Evolutionary conservation across 2,888 invertebrate genomes (phyloP).

Genomic region (Mechanitis mazaeus): DNA sequence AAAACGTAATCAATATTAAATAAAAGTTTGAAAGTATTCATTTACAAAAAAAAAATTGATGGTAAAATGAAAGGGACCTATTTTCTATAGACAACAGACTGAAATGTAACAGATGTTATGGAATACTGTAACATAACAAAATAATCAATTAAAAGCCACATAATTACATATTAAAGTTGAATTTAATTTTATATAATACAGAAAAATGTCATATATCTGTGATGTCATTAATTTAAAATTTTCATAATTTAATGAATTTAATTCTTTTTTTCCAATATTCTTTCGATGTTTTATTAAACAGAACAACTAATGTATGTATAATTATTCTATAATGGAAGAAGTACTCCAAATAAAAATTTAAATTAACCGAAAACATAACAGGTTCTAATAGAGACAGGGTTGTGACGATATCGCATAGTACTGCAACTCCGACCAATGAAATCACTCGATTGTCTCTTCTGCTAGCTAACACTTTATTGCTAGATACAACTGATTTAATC

Average conservation of each 20-base stretch:
- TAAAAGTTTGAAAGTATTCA: no score
- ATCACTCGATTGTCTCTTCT: constrained; percentile 8
- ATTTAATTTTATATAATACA: no score
- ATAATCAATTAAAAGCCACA: no score
- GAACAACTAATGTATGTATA: constrained; percentile 16
- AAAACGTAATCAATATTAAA: no score
- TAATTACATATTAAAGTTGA: no score
- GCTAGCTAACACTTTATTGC: constrained; percentile 8
- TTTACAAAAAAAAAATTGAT: no score
- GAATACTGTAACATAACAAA: no score
- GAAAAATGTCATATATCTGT: no score
- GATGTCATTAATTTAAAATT: background rate
- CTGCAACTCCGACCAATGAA: constrained; percentile 16
- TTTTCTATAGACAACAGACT: no score
- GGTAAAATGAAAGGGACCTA: no score
- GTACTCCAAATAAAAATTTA: background rate
- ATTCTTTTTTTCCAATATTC: constrained; percentile 23
- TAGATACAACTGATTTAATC: constrained; percentile 16
- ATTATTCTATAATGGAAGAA: constrained; percentile 18
- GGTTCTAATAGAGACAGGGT: constrained; percentile 2
- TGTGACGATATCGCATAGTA: constrained; percentile 24
- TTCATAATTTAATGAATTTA: background rate
- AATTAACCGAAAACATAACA: background rate
- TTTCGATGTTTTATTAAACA: constrained; percentile 27
- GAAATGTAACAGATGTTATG: no score